Base-by-base conservation (phyloP, 2,113 vertebrate genomes). In the Hirundichthys speculiger region DNA sequence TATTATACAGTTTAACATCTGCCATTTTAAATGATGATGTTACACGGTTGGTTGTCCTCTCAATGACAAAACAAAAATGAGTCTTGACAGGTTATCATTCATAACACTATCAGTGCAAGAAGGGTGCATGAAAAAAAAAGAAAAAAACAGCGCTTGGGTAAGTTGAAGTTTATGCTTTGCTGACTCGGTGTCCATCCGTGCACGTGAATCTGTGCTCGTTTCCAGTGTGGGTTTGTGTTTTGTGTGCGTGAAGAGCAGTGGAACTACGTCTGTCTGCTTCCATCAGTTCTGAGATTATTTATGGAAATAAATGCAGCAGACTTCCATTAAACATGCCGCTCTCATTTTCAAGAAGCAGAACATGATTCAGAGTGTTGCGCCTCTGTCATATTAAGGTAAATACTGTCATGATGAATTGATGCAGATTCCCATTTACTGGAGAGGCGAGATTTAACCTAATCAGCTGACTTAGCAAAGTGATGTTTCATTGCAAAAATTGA, bases 221-320 rank as follows among this genome's bases (percentile, higher is more conserved):
- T 16, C 16, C 21, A 19, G 41, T 20, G 12, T 27, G 3, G 5
- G 20, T 41, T 21, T 16, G 19, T 25, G 19, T 45, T 4, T 30
- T 16, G 8, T 2, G 13, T 55, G 19, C 18, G 30, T 1, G 6
- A 43, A 9, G 25, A 62, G 55, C 27, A 50, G 48, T 25, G 11
- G 13, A 47, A 34, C 8, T 0, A 13, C 21, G 56, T 34, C 18
- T 27, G 22, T 43, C 58, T 53, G 24, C 55, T 27, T 47, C 24
- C 46, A 45, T 75, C 56, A 20, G 21, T n/a, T 39, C 22, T 13
- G 16, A 40, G 45, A 61, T 71, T 62, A 75, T 73, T 65, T 65
- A 87, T 83, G 79, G 54, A 79, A 85, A 87, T 73, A 40, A 58
- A 79, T 69, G 70, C 71, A 75, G 25, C 49, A 39, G 49, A 64